phyloP scores from a whole-genome alignment of 1,140 invertebrate species.

The Drosophila paulistorum region DNA sequence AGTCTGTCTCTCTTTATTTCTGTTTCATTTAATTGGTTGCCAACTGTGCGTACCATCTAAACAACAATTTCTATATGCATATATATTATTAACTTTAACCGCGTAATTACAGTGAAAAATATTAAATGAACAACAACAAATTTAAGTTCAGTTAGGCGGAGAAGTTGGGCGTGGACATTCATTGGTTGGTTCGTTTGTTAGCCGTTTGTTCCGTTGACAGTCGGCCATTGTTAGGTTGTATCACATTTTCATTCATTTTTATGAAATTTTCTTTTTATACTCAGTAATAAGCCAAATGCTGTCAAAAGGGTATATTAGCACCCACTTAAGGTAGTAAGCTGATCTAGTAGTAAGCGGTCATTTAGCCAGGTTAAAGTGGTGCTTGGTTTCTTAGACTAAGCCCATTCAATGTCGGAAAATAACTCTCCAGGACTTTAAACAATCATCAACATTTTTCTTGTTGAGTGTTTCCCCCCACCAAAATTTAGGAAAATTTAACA shows the following conservation, averaged over 20 bases:
- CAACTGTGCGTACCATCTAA: constrained; percentile 22
- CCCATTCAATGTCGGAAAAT: no score
- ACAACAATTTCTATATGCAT: constrained; percentile 7
- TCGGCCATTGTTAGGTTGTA: constrained; percentile 20
- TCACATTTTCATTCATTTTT: constrained; percentile 5
- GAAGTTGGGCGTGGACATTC: constrained; percentile 7
- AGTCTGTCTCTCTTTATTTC: neutral
- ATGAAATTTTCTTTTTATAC: neutral
- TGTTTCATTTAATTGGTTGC: constrained; percentile 13
- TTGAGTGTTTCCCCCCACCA: no score
- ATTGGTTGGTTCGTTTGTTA: neutral
- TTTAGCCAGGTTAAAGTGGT: no score
- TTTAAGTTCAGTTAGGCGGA: constrained; percentile 17
- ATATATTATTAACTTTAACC: constrained; percentile 24
- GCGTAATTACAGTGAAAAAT: constrained; percentile 15
- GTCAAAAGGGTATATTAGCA: neutral
- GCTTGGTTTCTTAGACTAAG: no score
- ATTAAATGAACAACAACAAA: constrained; percentile 14
- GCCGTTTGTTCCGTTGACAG: constrained; percentile 14
- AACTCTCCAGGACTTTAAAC: no score
- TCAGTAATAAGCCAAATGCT: neutral
- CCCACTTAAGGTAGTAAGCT: no score
- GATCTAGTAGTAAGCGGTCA: no score
- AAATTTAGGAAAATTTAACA: no score
- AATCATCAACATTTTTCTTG: no score